Evolutionary conservation across 2,113 vertebrate species (phyloP).

Genomic region (Microtus oregoni): DNA sequence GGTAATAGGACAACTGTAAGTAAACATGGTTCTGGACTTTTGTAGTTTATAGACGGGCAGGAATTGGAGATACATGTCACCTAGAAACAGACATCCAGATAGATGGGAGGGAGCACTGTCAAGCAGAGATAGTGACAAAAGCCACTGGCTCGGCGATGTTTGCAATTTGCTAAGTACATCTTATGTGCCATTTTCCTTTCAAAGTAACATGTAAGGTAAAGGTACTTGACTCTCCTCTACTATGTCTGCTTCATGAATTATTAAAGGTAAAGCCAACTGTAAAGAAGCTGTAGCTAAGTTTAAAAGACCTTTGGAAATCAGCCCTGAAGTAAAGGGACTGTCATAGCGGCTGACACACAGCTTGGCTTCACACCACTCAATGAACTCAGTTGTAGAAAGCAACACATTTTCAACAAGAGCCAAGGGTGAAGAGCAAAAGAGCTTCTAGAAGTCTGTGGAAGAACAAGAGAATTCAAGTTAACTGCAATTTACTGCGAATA

Average conservation of each 20-base stretch:
- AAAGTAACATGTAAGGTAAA: neutral
- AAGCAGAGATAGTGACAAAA: neutral
- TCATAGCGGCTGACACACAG: neutral
- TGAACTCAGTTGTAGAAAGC: conserved; percentile 33
- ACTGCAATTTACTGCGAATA: neutral
- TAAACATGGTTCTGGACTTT: neutral
- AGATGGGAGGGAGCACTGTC: neutral
- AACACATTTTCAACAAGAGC: neutral
- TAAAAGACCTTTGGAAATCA: conserved; percentile 27
- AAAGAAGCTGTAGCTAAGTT: neutral
- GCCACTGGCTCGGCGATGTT: neutral
- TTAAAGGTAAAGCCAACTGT: conserved; percentile 40
- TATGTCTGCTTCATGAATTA: conserved; percentile 14
- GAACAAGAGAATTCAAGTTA: neutral
- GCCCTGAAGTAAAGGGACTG: neutral
- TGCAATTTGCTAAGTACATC: neutral
- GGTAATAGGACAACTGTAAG: neutral
- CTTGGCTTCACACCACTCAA: conserved; percentile 33
- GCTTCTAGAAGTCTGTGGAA: neutral
- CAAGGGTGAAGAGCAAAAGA: conserved; percentile 2
- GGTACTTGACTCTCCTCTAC: neutral
- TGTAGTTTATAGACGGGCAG: neutral
- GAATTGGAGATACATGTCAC: neutral
- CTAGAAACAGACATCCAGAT: neutral
- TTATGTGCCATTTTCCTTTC: conserved; percentile 43